These are phyloP conservation scores for Drosophila setosimentum DNA, from an alignment of 2,888 invertebrate genomes.

Conservation along the genomic window DNA sequence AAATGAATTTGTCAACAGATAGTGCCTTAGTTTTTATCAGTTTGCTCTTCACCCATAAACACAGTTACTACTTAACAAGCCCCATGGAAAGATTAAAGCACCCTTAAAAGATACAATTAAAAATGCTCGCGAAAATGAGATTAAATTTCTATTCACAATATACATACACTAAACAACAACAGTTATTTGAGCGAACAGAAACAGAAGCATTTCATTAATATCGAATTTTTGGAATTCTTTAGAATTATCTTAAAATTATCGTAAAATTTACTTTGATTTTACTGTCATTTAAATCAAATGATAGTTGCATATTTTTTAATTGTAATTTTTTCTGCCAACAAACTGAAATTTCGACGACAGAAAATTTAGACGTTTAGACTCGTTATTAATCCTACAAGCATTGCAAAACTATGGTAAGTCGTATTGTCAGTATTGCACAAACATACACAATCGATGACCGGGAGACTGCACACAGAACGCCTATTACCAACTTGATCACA, in stretches of 20 bases:
- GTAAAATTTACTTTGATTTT: background rate
- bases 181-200: background rate
- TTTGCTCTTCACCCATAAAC: conserved; percentile 28
- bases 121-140: background rate
- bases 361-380: background rate
- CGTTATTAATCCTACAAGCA: conserved; percentile 1
- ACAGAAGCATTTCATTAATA: background rate
- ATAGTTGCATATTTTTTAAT: background rate
- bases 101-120: background rate
- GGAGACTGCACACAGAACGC: conserved; percentile 12
- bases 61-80: conserved; percentile 8
- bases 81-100: background rate
- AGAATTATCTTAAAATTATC: background rate
- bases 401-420: conserved; percentile 38
- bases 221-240: background rate
- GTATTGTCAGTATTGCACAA: background rate
- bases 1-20: conserved; percentile 51
- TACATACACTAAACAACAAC: background rate
- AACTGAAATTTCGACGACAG: background rate
- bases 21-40: conserved; percentile 29
- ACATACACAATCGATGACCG: background rate
- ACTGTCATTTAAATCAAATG: background rate
- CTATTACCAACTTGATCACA: conserved; percentile 30
- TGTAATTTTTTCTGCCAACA: background rate
- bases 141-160: background rate